Conservation (phyloP, 2,797 vertebrate genomes). For the Mormyrops attenuatus region DNA sequence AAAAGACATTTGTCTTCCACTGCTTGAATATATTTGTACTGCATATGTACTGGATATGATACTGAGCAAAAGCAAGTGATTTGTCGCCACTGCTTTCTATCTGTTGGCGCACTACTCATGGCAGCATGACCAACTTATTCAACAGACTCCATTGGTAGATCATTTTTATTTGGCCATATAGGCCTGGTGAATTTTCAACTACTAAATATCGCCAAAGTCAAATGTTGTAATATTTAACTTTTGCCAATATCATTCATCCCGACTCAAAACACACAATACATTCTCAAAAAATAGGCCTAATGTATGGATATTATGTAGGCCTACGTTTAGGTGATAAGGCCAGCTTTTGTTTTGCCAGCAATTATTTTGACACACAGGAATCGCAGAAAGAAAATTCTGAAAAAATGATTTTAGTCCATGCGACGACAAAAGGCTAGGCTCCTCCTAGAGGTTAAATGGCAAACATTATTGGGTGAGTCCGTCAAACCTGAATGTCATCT, state of each 20-base stretch:
- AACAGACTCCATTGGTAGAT: neutral
- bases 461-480: neutral
- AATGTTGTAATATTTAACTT: neutral
- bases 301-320: neutral
- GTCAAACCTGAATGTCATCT: neutral
- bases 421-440: neutral
- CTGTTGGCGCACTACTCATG: neutral
- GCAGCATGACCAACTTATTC: neutral
- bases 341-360: neutral
- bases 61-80: neutral
- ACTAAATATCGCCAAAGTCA: neutral
- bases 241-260: neutral
- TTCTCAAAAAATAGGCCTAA: neutral
- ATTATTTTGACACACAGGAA: neutral
- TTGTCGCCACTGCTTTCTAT: neutral
- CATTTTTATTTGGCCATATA: neutral
- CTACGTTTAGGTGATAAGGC: neutral
- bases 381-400: neutral
- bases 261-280: neutral
- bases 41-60: neutral
- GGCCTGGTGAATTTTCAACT: neutral
- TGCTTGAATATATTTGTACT: neutral
- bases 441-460: neutral
- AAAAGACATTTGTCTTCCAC: neutral
- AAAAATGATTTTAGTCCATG: neutral